Evolutionary conservation across 2,113 vertebrate genomes (phyloP).

Genomic region (Hippocampus abdominalis): DNA sequence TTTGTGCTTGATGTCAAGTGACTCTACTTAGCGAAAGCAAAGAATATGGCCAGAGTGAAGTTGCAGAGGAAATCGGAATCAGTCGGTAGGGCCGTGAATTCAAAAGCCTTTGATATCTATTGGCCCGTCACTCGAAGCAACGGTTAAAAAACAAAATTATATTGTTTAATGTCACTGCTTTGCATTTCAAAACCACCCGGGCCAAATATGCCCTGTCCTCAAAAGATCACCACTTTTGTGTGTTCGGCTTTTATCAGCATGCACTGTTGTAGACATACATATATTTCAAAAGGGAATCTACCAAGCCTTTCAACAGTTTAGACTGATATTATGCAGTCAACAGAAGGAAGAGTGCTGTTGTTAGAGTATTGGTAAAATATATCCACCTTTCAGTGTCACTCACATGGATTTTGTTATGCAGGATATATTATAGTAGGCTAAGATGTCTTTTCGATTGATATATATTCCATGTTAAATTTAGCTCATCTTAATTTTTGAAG

Average conservation of each 20-base stretch:
- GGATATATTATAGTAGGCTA: no score
- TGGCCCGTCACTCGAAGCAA: not conserved
- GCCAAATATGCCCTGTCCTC: not conserved
- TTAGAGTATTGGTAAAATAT: no score
- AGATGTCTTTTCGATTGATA: no score
- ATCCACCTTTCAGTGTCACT: no score
- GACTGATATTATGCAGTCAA: not conserved
- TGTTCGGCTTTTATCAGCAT: not conserved
- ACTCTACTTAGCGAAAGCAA: conserved; percentile 61
- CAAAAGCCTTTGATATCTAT: not conserved
- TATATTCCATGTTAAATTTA: no score
- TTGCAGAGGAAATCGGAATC: not conserved
- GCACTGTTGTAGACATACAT: not conserved
- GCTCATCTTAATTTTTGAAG: no score
- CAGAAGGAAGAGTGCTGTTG: not conserved
- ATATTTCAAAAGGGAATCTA: not conserved
- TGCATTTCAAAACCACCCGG: not conserved
- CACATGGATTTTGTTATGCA: no score
- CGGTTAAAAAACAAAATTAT: not conserved
- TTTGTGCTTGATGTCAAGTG: conserved; percentile 55
- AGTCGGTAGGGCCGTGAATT: not conserved
- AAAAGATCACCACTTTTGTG: not conserved
- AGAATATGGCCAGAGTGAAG: conserved; percentile 53
- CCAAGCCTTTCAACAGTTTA: no score
- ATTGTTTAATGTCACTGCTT: not conserved